Conservation (phyloP, 1,140 invertebrate genomes). For the Psix sp. region DNA sequence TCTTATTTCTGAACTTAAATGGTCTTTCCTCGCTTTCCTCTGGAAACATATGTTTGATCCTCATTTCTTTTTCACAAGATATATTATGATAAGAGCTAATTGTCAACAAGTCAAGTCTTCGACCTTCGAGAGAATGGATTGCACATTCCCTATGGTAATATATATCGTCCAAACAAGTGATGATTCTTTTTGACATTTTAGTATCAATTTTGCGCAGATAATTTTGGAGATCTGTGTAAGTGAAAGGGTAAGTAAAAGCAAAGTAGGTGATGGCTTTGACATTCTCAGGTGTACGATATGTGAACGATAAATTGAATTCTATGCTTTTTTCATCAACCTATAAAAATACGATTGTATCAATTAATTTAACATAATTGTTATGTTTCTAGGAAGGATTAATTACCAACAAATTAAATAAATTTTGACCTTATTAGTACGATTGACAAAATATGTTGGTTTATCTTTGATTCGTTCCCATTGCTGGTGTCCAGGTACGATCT, state of each 20-base stretch:
- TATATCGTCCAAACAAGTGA: conserved; percentile 77
- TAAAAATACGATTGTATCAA: too few relatives aligned
- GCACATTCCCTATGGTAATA: conserved; percentile 91
- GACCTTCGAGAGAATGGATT: conserved; percentile 88
- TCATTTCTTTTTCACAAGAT: conserved; percentile 82
- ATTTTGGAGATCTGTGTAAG: conserved; percentile 88
- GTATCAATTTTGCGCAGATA: conserved; percentile 74
- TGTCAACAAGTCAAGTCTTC: conserved; percentile 91
- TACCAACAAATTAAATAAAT: not conserved
- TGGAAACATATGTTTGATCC: conserved; percentile 88
- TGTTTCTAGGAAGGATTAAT: not conserved
- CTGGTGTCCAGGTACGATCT: conserved; percentile 82
- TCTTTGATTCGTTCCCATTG: conserved; percentile 89
- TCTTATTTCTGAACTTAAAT: conserved; percentile 85
- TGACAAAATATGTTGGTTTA: conserved; percentile 81
- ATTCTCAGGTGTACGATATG: conserved; percentile 85
- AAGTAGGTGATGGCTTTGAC: conserved; percentile 87
- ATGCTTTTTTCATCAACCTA: conserved; percentile 77
- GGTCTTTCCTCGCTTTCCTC: conserved; percentile 82
- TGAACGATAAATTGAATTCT: conserved; percentile 87
- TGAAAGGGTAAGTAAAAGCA: conserved; percentile 95
- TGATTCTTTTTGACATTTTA: conserved; percentile 68
- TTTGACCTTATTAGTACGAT: conserved; percentile 28
- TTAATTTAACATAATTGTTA: too few relatives aligned
- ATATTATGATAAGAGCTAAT: conserved; percentile 91